Percentiles rank a stretch among this genome's conserved stretches.
Conservation (phyloP, 1,140 invertebrate species). For the Drosophila arawakana region DNA sequence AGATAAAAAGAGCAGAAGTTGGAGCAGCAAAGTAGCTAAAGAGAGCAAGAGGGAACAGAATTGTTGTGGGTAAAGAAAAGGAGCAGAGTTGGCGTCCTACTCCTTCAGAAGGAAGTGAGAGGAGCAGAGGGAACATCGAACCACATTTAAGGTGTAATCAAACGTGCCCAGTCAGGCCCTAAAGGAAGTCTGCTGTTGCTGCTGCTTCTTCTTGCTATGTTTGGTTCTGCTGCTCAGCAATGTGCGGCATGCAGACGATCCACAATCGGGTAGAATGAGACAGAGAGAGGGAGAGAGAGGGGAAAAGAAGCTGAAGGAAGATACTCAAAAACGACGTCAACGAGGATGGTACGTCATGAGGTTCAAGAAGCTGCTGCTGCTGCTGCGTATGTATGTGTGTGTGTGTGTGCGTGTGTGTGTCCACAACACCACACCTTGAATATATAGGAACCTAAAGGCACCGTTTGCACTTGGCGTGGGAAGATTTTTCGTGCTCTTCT, state of each 20-base stretch:
- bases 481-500: conserved; percentile 77
- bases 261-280: conserved; percentile 9
- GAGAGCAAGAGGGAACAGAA: no score
- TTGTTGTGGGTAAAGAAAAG: no score
- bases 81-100: no score
- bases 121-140: conserved; percentile 5
- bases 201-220: conserved; percentile 1
- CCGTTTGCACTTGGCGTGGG: conserved; percentile 80
- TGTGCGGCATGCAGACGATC: conserved; percentile 74
- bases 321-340: conserved; percentile 41
- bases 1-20: background rate
- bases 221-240: conserved; percentile 62
- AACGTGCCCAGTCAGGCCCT: conserved; percentile 71
- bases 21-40: no score
- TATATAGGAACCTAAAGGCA: conserved; percentile 59
- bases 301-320: background rate
- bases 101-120: no score
- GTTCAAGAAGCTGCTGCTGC: conserved; percentile 55
- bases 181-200: conserved; percentile 66
- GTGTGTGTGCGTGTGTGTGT: conserved; percentile 48
- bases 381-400: conserved; percentile 33
- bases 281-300: background rate
- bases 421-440: conserved; percentile 69
- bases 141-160: conserved; percentile 81
- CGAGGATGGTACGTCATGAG: conserved; percentile 53